Base-by-base conservation (phyloP, 2,113 vertebrate genomes). In the Oncorhynchus clarkii region DNA sequence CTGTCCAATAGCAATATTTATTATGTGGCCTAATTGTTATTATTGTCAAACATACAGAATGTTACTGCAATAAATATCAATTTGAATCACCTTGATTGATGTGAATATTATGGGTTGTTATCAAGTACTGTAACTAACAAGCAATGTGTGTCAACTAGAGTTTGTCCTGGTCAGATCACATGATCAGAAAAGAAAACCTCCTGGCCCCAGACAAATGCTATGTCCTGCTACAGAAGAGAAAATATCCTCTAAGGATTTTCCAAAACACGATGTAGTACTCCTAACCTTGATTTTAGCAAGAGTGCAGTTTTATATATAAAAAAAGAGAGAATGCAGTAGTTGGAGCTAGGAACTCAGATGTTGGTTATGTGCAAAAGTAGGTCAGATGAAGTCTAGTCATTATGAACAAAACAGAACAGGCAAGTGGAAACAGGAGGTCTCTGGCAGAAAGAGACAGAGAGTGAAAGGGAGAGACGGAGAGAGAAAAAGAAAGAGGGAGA, bases 321-420 rank as follows among this genome's bases (percentile, higher is more conserved):
- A 49, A 31, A n/a, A 29, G 24, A 14, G 24, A 67, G 3, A 75
- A 27, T 65, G 69, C 66, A 39, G 49, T 72, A 70, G 59, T 77
- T 70, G 4, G 68, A 74, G n/a, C 57, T 27, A 76, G 69, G 85
- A 87, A 76, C 83, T 89, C 78, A 18, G 12, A 88, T 77, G 77
- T 80, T 78, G 78, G 74, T 73, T 79, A 74, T 54, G 51, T 54
- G 51, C 9, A 57, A 22, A 79, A 82, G 54, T 73, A 77, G 81
- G 81, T 82, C 77, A 79, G 62, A 69, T 45, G 57, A 68, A 78
- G 69, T 70, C 69, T 73, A 54, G 73, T 69, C 76, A 76, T 76
- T 71, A 72, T 5, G 45, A 16, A 77, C 65, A 27, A 13, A 29
- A 29, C 65, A 67, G 24, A 29, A 6, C 9, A 67, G 26, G 65